Percentiles rank a stretch among this genome's conserved stretches.
phyloP scores from a whole-genome alignment of 2,888 invertebrate species.

The Nomada goodeniana region DNA sequence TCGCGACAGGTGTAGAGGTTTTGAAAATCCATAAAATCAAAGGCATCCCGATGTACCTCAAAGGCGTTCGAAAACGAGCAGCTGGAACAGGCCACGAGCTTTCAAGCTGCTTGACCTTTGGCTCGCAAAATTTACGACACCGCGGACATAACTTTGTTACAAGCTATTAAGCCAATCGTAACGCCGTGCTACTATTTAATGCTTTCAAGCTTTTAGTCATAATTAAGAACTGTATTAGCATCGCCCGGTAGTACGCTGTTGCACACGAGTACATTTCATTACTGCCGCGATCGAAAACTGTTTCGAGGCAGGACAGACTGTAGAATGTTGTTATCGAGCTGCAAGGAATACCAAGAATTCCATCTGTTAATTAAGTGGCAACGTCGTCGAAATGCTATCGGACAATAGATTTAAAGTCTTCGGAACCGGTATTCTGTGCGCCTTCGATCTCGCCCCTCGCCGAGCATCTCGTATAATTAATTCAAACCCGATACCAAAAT shows the following conservation, averaged over 20 bases:
- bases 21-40: conserved; percentile 32
- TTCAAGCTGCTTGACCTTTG: conserved; percentile 7
- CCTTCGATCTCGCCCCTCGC: conserved; percentile 5
- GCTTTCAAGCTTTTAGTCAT: conserved; percentile 31
- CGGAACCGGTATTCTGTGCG: background rate
- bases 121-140: conserved; percentile 41
- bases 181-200: conserved; percentile 19
- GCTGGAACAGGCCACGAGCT: conserved; percentile 5
- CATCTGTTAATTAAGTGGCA: conserved; percentile 22
- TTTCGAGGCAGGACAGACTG: background rate
- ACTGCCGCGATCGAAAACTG: background rate
- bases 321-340: background rate
- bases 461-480: conserved; percentile 21
- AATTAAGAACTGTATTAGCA: conserved; percentile 34
- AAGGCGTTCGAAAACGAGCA: conserved; percentile 25
- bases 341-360: conserved; percentile 16
- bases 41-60: conserved; percentile 15
- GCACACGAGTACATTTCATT: background rate
- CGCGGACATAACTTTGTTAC: conserved; percentile 44
- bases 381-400: background rate
- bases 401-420: background rate
- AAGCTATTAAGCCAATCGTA: conserved; percentile 31
- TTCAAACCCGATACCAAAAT: conserved; percentile 19
- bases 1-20: background rate
- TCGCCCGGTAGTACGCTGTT: conserved; percentile 1